Percentiles rank a stretch among this genome's conserved stretches.
These are phyloP conservation scores for Gari tellinella DNA, from an alignment of 2,888 invertebrate species.

Conservation along the genomic window DNA sequence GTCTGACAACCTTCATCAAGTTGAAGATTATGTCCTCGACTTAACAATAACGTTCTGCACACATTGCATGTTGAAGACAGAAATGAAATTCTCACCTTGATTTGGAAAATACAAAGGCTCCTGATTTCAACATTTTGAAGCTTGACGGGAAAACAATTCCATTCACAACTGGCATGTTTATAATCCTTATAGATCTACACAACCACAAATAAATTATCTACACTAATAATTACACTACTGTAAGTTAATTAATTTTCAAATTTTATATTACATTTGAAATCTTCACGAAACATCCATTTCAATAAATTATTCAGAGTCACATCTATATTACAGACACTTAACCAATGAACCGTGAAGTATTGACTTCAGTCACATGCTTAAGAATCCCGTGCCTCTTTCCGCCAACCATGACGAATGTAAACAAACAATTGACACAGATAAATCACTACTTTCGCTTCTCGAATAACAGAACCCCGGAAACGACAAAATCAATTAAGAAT, in stretches of 20 bases:
- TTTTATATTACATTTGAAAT: neutral
- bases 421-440: neutral
- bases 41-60: too few relatives aligned
- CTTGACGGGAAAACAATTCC: slow-evolving; percentile 21
- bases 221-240: too few relatives aligned
- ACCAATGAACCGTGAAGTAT: slow-evolving; percentile 2
- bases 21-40: too few relatives aligned
- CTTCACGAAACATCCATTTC: neutral
- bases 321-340: neutral
- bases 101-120: too few relatives aligned
- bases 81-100: slow-evolving; percentile 1
- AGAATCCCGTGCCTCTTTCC: slow-evolving; percentile 2
- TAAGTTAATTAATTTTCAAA: too few relatives aligned
- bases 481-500: too few relatives aligned
- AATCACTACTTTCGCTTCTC: neutral
- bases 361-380: slow-evolving; percentile 1
- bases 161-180: slow-evolving; percentile 37
- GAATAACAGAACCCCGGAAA: too few relatives aligned
- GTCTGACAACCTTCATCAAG: too few relatives aligned
- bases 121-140: neutral
- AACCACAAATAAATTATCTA: too few relatives aligned
- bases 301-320: neutral
- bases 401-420: slow-evolving; percentile 2
- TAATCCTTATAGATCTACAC: too few relatives aligned
- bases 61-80: too few relatives aligned